Evolutionary conservation across 2,113 vertebrate genomes (phyloP).

Genomic region (Onychostoma macrolepis): DNA sequence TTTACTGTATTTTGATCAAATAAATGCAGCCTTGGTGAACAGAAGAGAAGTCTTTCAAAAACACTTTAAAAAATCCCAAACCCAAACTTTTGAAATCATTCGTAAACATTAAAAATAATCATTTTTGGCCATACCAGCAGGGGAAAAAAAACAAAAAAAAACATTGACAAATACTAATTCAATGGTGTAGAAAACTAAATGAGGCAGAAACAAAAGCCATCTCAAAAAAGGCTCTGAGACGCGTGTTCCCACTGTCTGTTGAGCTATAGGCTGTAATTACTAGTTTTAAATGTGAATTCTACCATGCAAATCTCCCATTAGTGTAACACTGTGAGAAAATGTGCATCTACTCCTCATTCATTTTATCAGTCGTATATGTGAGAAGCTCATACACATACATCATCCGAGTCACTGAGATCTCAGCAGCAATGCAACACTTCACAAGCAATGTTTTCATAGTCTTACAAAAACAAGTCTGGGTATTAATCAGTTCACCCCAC

Average conservation of each 20-base stretch:
- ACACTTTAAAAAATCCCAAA: no score
- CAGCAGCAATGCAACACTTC: neutral
- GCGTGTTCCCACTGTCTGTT: neutral
- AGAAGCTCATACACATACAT: neutral
- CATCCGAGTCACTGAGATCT: slow-evolving; percentile 1
- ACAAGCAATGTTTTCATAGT: slow-evolving; percentile 1
- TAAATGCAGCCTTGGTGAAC: neutral
- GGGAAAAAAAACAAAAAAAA: neutral
- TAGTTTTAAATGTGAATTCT: slow-evolving; percentile 36
- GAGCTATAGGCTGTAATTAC: slow-evolving; percentile 33
- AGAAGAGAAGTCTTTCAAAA: neutral
- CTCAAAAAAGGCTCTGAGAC: slow-evolving; percentile 15
- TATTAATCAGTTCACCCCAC: neutral
- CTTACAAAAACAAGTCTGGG: slow-evolving; percentile 5
- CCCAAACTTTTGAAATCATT: neutral
- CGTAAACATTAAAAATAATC: neutral
- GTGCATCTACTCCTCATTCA: slow-evolving; percentile 18
- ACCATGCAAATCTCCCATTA: slow-evolving; percentile 41
- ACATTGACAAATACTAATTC: neutral
- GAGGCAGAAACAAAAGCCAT: slow-evolving; percentile 24
- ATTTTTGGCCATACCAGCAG: neutral
- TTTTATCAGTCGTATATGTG: slow-evolving; percentile 26
- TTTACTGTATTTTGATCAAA: neutral
- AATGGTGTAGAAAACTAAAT: slow-evolving; percentile 34
- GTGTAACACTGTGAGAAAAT: slow-evolving; percentile 39